Evolutionary conservation across 1,140 invertebrate genomes (phyloP), one percentile per base, ranked within the genome.

Genomic region (Drosophila nigromelanica): DNA sequence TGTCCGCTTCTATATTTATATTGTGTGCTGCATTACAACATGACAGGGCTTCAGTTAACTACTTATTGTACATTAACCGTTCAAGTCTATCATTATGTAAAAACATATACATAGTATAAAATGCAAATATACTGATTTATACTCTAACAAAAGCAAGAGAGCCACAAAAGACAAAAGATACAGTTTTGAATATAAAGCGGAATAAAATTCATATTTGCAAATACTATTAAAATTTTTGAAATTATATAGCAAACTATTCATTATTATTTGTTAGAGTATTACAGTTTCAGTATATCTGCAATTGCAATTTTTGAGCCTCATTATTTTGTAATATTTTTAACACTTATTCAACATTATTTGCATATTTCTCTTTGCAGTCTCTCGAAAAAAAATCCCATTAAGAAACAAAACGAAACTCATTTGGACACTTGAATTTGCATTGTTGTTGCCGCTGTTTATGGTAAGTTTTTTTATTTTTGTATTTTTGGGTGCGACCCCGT

Each of bases 401-500:
- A 56, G 51, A 63, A 54, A 54, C 27, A 56, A 50, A 60, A 60
- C 66, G 30, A 67, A 51, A 45, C 35, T 24, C 33, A 42, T 54
- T 72, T 66, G 54, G n/a, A 45, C 21, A 62, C 50, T 61, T 71
- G 43, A 59, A 24, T 62, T 73, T 67, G 74, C 56, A 59, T 60
- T 63, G 47, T 76, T 75, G 78, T 73, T 80, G 80, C 69, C 64
- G 77, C 78, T 89, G 83, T 87, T 87, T 87, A 87, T 87, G 82
- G 82, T 87, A 37, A 87, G 82, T 81, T 15, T n/a, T 15, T n/a
- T 12, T 11, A 6, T 27, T 42, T 59, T 52, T 30, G 3, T 40
- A 12, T 37, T 14, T 69, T 11, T 42, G n/a, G 56, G 33, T 7
- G 21, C 43, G 12, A 33, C 55, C 24, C 24, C 33, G 48, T 33